Evolutionary conservation across 1,140 invertebrate species (phyloP).

Genomic region (Drosophila lini): DNA sequence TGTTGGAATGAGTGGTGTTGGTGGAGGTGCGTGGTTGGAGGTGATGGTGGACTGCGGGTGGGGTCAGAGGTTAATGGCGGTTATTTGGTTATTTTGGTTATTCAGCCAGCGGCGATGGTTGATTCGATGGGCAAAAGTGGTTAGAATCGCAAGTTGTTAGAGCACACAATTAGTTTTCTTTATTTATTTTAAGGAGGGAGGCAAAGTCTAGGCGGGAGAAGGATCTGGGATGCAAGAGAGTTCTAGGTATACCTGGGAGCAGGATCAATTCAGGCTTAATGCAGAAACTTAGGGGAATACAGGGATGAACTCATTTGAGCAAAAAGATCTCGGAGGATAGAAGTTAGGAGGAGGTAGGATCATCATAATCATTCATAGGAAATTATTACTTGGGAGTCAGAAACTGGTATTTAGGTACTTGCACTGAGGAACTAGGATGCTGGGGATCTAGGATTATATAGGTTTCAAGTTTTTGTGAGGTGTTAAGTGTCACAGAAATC

Average conservation of each 20-base stretch:
- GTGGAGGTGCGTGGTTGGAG: conserved; percentile 40
- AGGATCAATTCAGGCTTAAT: not conserved
- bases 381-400: too few species aligned
- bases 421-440: not conserved
- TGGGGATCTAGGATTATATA: not conserved
- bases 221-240: not conserved
- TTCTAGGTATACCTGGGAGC: not conserved
- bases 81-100: conserved; percentile 52
- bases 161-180: conserved; percentile 33
- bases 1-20: conserved; percentile 38
- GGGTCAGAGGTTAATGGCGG: conserved; percentile 52
- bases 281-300: not conserved
- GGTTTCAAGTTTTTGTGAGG: not conserved
- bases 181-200: not conserved
- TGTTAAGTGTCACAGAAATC: not conserved
- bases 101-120: conserved; percentile 26
- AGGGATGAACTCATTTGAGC: not conserved
- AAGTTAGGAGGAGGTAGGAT: not conserved
- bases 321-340: not conserved
- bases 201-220: not conserved
- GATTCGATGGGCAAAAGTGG: conserved; percentile 43
- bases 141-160: conserved; percentile 51
- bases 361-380: not conserved
- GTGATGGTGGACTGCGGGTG: conserved; percentile 39
- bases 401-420: not conserved